These are phyloP conservation scores for Pantherophis guttatus DNA, from an alignment of 2,113 vertebrate genomes.

Conservation along the genomic window DNA sequence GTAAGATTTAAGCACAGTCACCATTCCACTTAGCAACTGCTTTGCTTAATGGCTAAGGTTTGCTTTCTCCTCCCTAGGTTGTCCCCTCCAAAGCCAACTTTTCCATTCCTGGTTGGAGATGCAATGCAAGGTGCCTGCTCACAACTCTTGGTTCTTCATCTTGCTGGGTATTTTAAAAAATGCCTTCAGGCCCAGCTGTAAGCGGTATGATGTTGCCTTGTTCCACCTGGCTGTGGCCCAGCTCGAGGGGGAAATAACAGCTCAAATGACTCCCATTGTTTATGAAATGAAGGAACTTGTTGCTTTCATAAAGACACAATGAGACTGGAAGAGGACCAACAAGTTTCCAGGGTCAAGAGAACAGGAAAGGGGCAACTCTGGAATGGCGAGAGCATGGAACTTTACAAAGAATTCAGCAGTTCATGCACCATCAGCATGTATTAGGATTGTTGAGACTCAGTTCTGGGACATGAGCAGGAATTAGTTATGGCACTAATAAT, in stretches of 20 bases:
- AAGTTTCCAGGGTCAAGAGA: not conserved
- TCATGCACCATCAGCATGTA: not conserved
- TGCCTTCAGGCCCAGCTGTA: not conserved
- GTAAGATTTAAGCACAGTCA: not conserved
- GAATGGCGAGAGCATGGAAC: not conserved
- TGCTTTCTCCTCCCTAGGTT: not conserved
- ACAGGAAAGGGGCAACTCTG: not conserved
- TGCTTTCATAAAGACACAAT: accelerated
- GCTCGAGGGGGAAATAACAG: not conserved
- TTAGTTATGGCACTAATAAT: not conserved
- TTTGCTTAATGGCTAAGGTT: not conserved
- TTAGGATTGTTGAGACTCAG: not conserved
- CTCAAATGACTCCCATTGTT: accelerated
- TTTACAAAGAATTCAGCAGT: not conserved
- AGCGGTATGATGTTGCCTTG: not conserved
- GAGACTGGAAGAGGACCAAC: conserved; percentile 10
- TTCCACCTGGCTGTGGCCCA: accelerated
- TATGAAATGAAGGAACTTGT: accelerated
- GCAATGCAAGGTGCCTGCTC: accelerated
- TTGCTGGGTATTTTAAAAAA: accelerated
- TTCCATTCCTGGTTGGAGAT: not conserved
- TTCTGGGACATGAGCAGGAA: not conserved
- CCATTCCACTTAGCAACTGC: not conserved
- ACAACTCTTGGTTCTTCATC: not conserved
- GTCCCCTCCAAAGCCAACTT: not conserved